Percentiles rank a stretch among this genome's conserved stretches.
Evolutionary conservation across 2,797 vertebrate species (phyloP).

Genomic region (Pterois miles): DNA sequence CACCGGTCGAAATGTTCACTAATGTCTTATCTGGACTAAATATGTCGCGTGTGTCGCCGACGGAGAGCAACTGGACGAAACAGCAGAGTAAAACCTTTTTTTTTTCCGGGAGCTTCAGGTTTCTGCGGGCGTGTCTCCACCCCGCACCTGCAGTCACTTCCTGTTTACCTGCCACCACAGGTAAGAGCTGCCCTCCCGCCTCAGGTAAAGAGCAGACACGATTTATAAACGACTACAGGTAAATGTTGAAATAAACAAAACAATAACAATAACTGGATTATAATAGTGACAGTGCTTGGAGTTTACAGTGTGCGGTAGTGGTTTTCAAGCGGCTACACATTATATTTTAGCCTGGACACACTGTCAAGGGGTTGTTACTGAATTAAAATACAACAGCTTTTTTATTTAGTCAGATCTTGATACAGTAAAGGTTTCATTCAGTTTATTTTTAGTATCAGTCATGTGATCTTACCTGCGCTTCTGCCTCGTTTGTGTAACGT

Average conservation of each 20-base stretch:
- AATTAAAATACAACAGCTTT: background rate
- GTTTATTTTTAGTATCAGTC: conserved; percentile 54
- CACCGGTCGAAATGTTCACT: background rate
- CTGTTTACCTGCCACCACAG: conserved; percentile 58
- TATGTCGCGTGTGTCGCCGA: background rate
- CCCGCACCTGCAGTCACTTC: conserved; percentile 59
- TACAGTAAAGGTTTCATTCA: background rate
- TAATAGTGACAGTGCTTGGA: background rate
- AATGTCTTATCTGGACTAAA: background rate
- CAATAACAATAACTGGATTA: background rate
- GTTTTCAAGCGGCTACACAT: background rate
- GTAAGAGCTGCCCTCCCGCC: background rate
- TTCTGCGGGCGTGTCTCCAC: conserved; percentile 68
- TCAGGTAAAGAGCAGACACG: too few species aligned
- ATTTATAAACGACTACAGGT: background rate
- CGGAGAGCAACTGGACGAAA: background rate
- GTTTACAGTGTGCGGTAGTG: too few species aligned
- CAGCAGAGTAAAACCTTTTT: conserved; percentile 12
- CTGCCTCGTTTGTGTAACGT: background rate
- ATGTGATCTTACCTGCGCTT: background rate
- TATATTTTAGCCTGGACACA: background rate
- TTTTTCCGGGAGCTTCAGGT: conserved; percentile 64
- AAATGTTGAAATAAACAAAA: background rate
- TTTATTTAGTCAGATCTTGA: background rate
- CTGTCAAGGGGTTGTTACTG: background rate